Evolutionary conservation across 2,113 vertebrate species (phyloP), one percentile per base, ranked within the genome.

Genomic region (Campylomormyrus numenius): DNA sequence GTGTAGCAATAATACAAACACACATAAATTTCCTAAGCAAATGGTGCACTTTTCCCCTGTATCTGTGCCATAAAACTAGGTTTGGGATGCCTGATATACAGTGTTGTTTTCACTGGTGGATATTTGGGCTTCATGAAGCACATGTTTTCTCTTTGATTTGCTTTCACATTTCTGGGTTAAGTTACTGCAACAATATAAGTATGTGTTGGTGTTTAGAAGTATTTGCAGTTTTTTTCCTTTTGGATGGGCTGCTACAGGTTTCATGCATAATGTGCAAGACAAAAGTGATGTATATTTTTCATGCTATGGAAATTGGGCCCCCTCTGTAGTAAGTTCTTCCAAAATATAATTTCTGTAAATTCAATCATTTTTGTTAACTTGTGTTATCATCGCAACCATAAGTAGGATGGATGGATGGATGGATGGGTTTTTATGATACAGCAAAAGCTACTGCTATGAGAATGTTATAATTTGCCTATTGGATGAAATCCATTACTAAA

Each of bases 221-320:
- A 45, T 92, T 91, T 91, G 49, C n/a, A 91, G 89, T 92, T 90
- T 90, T 66, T 85, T 74, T 92, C 13, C 31, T 49, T 89, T 89
- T 80, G 92, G 93, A 94, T 91, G 90, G 91, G 93, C 94, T 95
- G 95, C 94, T 95, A 93, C 95, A 94, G 94, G 94, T 96, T 96
- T 94, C 95, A 96, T 96, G 96, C 96, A 94, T 97, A 96, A 96
- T 99, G 98, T 99, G 98, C 96, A 98, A 98, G 96, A 98, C 94
- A 95, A 96, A 97, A 97, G 97, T 96, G 96, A 97, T 99, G 97
- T 99, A 99, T 99, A 99, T 98, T 99, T 96, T 98, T 98, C 96
- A 97, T 99, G 97, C 98, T 97, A 98, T 97, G 96, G 96, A 98
- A 96, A 96, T 96, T 97, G 97, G 97, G 98, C 97, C 97, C 97